These are phyloP conservation scores for Drosophila cracens DNA, from an alignment of 2,888 invertebrate species.

Conservation along the genomic window DNA sequence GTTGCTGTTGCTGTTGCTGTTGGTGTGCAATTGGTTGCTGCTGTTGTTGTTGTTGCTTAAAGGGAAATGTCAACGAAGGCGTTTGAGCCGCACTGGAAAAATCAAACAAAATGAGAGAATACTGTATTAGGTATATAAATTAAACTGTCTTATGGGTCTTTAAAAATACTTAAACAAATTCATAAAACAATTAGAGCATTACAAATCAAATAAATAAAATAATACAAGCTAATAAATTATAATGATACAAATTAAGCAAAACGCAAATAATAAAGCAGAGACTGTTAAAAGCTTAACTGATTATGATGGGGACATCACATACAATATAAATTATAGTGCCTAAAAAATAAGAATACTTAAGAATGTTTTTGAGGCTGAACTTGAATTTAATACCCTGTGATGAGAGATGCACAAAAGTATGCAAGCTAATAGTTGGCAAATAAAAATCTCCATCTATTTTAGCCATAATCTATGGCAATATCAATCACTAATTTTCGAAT, in stretches of 20 bases:
- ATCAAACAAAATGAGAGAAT: background rate
- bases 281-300: background rate
- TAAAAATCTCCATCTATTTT: background rate
- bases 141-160: background rate
- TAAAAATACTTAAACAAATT: background rate
- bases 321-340: background rate
- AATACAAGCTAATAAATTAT: background rate
- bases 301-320: background rate
- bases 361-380: background rate
- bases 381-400: conserved; percentile 9
- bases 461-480: background rate
- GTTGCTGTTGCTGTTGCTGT: conserved; percentile 32
- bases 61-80: conserved; percentile 86
- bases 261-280: background rate
- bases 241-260: background rate
- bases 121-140: background rate
- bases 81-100: conserved; percentile 42
- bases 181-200: background rate
- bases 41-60: conserved; percentile 73
- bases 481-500: background rate
- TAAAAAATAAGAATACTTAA: background rate
- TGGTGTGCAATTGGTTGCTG: conserved; percentile 36
- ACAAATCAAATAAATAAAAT: background rate
- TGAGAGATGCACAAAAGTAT: conserved; percentile 38
- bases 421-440: conserved; percentile 20